phyloP scores from a whole-genome alignment of 2,797 vertebrate species.

The Taenioides sp. region DNA sequence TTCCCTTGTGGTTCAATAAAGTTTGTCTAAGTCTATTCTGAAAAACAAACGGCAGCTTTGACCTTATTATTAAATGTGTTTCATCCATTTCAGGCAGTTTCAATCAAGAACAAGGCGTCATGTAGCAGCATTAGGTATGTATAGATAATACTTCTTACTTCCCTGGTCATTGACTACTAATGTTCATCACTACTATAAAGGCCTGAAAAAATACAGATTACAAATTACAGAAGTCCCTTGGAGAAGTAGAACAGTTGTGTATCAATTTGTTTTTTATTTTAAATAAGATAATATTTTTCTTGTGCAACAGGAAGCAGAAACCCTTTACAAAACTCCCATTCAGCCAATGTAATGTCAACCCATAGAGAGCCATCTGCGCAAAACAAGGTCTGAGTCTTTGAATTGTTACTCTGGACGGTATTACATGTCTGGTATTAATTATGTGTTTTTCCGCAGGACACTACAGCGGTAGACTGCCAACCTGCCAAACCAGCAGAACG shows the following conservation, averaged over 20 bases:
- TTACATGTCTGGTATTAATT: background rate
- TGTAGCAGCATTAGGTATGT: constrained; percentile 61
- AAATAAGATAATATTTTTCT: background rate
- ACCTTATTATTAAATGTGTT: background rate
- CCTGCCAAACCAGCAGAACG: constrained; percentile 18
- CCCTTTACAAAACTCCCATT: constrained; percentile 77
- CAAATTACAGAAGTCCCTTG: too few relatives aligned
- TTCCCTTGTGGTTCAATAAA: too few relatives aligned
- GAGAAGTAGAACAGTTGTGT: too few relatives aligned
- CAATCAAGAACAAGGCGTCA: constrained; percentile 65
- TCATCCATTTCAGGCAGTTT: constrained; percentile 74
- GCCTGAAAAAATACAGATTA: too few relatives aligned
- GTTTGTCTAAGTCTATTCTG: background rate
- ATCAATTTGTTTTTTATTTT: too few relatives aligned
- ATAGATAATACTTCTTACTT: background rate
- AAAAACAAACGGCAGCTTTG: background rate
- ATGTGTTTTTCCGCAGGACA: constrained; percentile 43
- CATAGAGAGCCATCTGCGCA: constrained; percentile 39
- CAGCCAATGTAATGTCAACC: constrained; percentile 77
- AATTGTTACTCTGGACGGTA: background rate
- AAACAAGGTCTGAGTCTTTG: constrained; percentile 53
- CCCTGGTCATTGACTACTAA: background rate
- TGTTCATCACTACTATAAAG: too few relatives aligned
- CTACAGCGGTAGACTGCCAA: constrained; percentile 10
- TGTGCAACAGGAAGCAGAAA: constrained; percentile 46